Conservation (phyloP, 2,113 vertebrate genomes). For the Rhinopithecus roxellana region DNA sequence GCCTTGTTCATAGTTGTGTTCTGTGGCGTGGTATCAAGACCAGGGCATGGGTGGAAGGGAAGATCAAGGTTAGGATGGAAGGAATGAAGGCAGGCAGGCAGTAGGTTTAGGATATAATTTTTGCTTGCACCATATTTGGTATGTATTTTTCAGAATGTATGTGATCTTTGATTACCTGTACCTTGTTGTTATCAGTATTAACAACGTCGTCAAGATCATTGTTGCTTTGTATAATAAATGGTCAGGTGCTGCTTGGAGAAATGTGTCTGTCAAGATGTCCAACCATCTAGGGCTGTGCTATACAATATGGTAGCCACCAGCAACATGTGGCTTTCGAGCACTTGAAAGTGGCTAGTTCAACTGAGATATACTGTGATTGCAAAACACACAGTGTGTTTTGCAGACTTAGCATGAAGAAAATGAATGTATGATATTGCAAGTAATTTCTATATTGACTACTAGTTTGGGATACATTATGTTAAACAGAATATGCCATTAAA, state of each 20-base stretch:
- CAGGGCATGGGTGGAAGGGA: neutral
- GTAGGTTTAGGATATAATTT: neutral
- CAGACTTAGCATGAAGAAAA: slow-evolving; percentile 28
- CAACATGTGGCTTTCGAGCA: neutral
- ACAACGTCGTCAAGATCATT: neutral
- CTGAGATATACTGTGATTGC: neutral
- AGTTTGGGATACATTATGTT: neutral
- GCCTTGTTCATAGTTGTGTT: neutral
- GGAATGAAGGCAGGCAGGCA: neutral
- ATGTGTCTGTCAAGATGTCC: neutral
- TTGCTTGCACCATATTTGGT: neutral
- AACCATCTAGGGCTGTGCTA: neutral
- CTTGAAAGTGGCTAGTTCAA: neutral
- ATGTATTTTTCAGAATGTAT: neutral
- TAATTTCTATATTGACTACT: neutral
- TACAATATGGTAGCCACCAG: neutral
- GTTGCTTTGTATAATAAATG: neutral
- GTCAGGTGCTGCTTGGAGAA: neutral
- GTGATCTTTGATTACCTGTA: neutral
- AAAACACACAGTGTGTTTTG: neutral
- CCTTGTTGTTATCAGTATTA: neutral
- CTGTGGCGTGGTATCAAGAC: neutral
- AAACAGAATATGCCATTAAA: neutral
- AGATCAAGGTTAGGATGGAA: neutral
- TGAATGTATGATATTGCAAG: neutral